These are phyloP conservation scores for Lacerta agilis DNA, from an alignment of 2,797 vertebrate species.

Conservation along the genomic window DNA sequence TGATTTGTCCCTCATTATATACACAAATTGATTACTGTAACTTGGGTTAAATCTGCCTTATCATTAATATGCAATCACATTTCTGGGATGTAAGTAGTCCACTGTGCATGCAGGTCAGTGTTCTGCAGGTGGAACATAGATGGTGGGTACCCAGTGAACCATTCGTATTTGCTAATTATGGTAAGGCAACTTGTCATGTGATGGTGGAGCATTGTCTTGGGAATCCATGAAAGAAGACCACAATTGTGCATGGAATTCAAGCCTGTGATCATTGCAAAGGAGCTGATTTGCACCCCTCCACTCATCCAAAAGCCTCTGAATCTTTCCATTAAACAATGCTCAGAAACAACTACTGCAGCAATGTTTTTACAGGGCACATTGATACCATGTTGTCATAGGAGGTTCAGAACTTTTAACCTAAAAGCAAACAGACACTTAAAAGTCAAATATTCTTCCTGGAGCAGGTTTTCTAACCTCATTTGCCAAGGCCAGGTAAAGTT, in stretches of 20 bases:
- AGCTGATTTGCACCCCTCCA: background rate
- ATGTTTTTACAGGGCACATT: constrained; percentile 55
- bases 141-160: background rate
- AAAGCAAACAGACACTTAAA: constrained; percentile 54
- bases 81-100: background rate
- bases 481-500: constrained; percentile 55
- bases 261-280: background rate
- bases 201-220: background rate
- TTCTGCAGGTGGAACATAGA: background rate
- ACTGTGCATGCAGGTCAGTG: background rate
- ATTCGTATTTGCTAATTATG: background rate
- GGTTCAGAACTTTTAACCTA: constrained; percentile 52
- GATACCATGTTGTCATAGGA: constrained; percentile 40
- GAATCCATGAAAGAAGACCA: background rate
- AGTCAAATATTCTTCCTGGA: constrained; percentile 60
- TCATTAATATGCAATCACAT: background rate
- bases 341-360: constrained; percentile 34
- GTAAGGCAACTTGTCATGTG: background rate
- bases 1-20: background rate
- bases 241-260: background rate
- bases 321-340: constrained; percentile 47
- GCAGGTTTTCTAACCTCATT: constrained; percentile 52
- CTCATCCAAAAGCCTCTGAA: background rate
- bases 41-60: background rate
- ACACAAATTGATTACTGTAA: background rate